These are phyloP conservation scores for Parnassius glacialis DNA, from an alignment of 2,888 invertebrate genomes.

Conservation along the genomic window DNA sequence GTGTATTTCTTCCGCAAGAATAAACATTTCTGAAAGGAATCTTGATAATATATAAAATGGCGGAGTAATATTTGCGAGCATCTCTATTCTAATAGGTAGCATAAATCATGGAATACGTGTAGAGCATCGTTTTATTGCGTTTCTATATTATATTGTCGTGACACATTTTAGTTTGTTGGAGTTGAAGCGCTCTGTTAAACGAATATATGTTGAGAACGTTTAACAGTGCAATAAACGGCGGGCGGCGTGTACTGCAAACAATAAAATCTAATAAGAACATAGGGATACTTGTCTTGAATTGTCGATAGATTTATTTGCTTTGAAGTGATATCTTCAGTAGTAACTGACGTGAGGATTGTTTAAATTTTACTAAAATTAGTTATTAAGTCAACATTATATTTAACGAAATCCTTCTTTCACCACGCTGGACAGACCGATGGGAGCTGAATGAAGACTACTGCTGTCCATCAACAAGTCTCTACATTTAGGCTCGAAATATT, in stretches of 20 bases:
- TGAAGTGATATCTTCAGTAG: too few species aligned
- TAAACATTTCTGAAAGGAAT: constrained; percentile 22
- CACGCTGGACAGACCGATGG: too few species aligned
- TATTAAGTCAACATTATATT: too few species aligned
- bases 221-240: constrained; percentile 7
- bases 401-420: too few species aligned
- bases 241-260: neutral
- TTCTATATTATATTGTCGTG: constrained; percentile 23
- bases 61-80: constrained; percentile 14
- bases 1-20: constrained; percentile 12
- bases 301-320: neutral
- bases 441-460: too few species aligned
- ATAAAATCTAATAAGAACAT: constrained; percentile 11
- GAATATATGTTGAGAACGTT: constrained; percentile 2
- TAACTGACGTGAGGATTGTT: too few species aligned
- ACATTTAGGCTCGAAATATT: too few species aligned
- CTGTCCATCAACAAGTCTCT: too few species aligned
- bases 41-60: constrained; percentile 13
- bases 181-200: constrained; percentile 8
- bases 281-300: neutral
- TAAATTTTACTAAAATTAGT: too few species aligned
- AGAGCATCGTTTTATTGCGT: constrained; percentile 21
- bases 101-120: constrained; percentile 20
- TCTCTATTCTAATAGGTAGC: constrained; percentile 20
- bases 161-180: constrained; percentile 12